Evolutionary conservation across 2,797 vertebrate species (phyloP), one percentile per base, ranked within the genome.

Genomic region (Etheostoma nigrum): DNA sequence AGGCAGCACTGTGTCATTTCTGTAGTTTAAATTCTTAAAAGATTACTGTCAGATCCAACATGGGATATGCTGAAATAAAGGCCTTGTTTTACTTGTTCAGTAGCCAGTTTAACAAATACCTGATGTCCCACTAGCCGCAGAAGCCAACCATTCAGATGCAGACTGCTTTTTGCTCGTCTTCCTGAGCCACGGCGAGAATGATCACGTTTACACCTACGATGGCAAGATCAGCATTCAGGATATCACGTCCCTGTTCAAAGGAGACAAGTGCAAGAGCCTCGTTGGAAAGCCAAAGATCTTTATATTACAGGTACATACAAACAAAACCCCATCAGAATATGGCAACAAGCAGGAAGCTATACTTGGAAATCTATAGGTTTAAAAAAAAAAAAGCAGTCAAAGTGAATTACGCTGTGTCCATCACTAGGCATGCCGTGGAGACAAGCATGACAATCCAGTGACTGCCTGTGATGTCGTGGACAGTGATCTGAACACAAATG

Each of bases 211-310:
- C 6, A 93, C 97, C 0, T 58, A 90, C 0, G 95, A 99, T 18
- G 94, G 21, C 21, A 94, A 95, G 91, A 96, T 99, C 64, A 88
- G 91, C 78, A 95, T 99, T 79, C 91, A 95, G 76, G 86, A 88
- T 0, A 63, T 99, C 76, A 96, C 96, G 0, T 81, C 90, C 57
- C 86, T 95, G 90, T 99, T 99, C 89, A 97, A 93, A 90, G 98
- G 98, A 83, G 93, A 98, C 89, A 94, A 93, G 40, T 99, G 98
- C 86, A 89, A 0, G 52, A 97, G 95, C 80, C 95, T 99, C 19
- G 95, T 95, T 11, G 98, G 98, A 25, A 99, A 99, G 84, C 98
- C 98, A 0, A 99, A 99, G 94, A 97, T 99, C 90, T 99, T 99
- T 76, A 91, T 99, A 76, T 89, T 98, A 69, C 98, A 99, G 97